phyloP scores from a whole-genome alignment of 1,140 invertebrate genomes.

The Pogonus chalceus region DNA sequence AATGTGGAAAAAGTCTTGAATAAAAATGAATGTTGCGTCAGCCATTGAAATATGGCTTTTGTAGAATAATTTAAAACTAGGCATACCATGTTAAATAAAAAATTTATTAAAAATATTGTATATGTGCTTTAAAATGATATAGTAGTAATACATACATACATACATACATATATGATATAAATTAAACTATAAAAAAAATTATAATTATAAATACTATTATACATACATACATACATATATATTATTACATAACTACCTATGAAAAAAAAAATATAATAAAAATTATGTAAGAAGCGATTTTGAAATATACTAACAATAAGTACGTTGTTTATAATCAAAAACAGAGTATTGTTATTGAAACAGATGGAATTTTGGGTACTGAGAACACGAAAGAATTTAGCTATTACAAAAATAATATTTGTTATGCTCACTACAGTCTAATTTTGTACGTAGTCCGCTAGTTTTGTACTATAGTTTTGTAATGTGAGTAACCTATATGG shows the following conservation, averaged over 20 bases:
- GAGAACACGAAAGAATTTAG: neutral
- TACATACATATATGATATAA: neutral
- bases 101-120: conserved; percentile 4
- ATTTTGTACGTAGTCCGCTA: conserved; percentile 26
- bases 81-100: conserved; percentile 3
- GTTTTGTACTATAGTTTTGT: conserved; percentile 23
- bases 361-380: neutral
- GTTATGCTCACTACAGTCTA: conserved; percentile 27
- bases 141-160: conserved; percentile 1
- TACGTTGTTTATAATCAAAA: too few species aligned
- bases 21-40: neutral
- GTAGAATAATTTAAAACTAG: neutral
- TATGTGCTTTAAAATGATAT: neutral
- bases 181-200: too few species aligned
- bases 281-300: too few species aligned
- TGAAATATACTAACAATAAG: too few species aligned
- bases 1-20: neutral
- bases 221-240: too few species aligned
- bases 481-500: conserved; percentile 11
- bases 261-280: too few species aligned
- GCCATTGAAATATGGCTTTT: neutral
- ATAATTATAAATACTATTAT: too few species aligned
- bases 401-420: conserved; percentile 16
- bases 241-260: too few species aligned
- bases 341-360: neutral